phyloP scores from a whole-genome alignment of 2,797 vertebrate species.

The Harpagifer antarcticus region DNA sequence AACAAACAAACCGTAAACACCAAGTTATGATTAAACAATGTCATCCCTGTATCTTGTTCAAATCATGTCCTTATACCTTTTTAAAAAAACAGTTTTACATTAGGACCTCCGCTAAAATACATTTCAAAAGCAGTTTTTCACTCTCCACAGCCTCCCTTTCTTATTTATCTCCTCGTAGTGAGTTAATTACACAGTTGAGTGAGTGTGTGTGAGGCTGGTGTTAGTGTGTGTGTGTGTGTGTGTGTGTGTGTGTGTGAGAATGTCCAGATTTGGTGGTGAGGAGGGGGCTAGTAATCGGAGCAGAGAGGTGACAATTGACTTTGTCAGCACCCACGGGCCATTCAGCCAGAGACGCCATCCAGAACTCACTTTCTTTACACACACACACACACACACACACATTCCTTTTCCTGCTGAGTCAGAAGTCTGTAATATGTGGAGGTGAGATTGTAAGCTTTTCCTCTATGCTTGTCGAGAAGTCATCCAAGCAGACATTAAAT shows the following conservation, averaged over 20 bases:
- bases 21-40: no score
- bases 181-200: constrained; percentile 87
- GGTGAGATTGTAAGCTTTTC: constrained; percentile 65
- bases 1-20: no score
- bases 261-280: constrained; percentile 61
- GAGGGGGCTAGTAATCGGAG: constrained; percentile 74
- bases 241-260: constrained; percentile 23
- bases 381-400: constrained; percentile 1
- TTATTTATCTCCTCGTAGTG: constrained; percentile 74
- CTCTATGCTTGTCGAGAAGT: constrained; percentile 58
- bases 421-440: constrained; percentile 60
- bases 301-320: constrained; percentile 74
- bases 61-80: no score
- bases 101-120: no score
- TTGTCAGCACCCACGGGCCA: constrained; percentile 75
- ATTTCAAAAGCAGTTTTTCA: constrained; percentile 72
- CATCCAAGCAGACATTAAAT: constrained; percentile 66
- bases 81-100: no score
- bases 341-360: constrained; percentile 69
- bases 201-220: constrained; percentile 32
- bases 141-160: constrained; percentile 54
- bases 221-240: constrained; percentile 32
- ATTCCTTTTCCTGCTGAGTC: constrained; percentile 69
- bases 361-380: constrained; percentile 47
- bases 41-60: no score